Evolutionary conservation across 2,888 invertebrate species (phyloP).

Genomic region (Aquatica leii): DNA sequence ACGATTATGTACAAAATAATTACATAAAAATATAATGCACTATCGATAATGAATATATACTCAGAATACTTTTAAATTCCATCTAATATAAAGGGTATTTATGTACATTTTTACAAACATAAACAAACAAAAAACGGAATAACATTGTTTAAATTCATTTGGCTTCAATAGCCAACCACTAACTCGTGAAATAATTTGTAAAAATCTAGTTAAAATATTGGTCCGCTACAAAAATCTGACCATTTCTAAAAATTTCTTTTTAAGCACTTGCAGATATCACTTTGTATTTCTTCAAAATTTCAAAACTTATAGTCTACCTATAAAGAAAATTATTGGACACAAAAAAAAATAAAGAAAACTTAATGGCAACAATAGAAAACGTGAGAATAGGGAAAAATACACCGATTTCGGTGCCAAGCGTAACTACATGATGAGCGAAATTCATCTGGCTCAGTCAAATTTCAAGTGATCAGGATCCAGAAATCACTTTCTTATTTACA

Average conservation of each 20-base stretch:
- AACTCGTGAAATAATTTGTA: constrained; percentile 36
- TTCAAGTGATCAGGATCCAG: neutral
- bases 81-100: constrained; percentile 23
- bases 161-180: constrained; percentile 28
- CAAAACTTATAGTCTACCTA: constrained; percentile 28
- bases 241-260: constrained; percentile 42
- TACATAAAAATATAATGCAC: constrained; percentile 36
- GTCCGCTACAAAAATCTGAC: constrained; percentile 56
- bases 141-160: constrained; percentile 24
- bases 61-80: constrained; percentile 25
- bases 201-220: constrained; percentile 52
- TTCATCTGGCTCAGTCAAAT: neutral
- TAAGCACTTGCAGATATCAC: constrained; percentile 45
- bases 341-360: constrained; percentile 9
- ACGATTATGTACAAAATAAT: constrained; percentile 34
- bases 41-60: constrained; percentile 20
- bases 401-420: constrained; percentile 25
- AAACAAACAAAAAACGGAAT: too few relatives aligned
- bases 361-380: constrained; percentile 22
- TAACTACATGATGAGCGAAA: constrained; percentile 17
- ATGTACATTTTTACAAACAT: constrained; percentile 33
- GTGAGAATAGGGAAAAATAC: constrained; percentile 22
- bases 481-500: constrained; percentile 25
- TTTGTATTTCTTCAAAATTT: constrained; percentile 25
- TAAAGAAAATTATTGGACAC: neutral